Conservation (phyloP, 1,140 invertebrate genomes). For the Drosophila arizonae region DNA sequence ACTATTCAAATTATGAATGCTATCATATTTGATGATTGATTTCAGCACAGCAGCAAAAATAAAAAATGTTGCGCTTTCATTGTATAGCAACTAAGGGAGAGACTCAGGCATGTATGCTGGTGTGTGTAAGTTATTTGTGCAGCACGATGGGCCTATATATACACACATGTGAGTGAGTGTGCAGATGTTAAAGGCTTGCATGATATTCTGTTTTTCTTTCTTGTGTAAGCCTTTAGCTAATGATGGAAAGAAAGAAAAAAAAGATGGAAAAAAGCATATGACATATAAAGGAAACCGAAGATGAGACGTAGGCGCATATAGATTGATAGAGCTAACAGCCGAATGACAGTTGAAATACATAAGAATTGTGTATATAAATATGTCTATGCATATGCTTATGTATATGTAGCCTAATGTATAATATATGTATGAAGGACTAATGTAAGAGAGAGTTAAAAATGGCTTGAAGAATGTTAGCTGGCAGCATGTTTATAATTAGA, state of each 20-base stretch:
- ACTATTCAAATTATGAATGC: constrained; percentile 79
- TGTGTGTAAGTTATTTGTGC: constrained; percentile 37
- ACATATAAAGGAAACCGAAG: constrained; percentile 42
- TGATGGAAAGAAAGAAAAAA: constrained; percentile 48
- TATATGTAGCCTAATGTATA: too few relatives aligned
- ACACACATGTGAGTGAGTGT: constrained; percentile 17
- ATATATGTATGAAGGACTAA: too few relatives aligned
- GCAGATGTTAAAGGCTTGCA: constrained; percentile 66
- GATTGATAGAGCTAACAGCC: constrained; percentile 35
- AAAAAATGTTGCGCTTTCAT: constrained; percentile 42
- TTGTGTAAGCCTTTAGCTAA: constrained; percentile 75
- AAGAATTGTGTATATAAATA: background rate
- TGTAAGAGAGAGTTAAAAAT: too few relatives aligned
- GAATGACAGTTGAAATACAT: constrained; percentile 12
- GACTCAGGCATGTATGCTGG: background rate
- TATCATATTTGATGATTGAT: constrained; percentile 78
- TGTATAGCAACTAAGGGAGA: constrained; percentile 16
- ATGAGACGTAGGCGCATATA: constrained; percentile 28
- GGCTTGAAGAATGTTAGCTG: too few relatives aligned
- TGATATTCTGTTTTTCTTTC: constrained; percentile 73
- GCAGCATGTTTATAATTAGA: too few relatives aligned
- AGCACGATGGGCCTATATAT: constrained; percentile 56
- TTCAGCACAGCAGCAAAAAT: constrained; percentile 38
- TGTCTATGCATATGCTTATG: background rate
- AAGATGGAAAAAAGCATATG: constrained; percentile 37